Conservation (phyloP, 1,140 invertebrate species). For the Drosophila elegans region DNA sequence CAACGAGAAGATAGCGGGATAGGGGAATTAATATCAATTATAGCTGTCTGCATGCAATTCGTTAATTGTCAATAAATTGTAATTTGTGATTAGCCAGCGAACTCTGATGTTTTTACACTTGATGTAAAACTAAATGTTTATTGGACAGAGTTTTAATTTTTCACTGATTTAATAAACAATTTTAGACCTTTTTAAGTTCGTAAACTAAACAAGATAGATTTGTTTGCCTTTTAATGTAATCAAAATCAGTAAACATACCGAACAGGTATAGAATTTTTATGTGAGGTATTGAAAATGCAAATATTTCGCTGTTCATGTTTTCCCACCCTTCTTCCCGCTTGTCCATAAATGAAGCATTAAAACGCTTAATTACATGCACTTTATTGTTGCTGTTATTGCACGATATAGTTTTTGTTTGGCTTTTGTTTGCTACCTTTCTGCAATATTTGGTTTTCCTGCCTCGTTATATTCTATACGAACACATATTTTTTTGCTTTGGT, state of each 20-base stretch:
- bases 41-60: constrained; percentile 23
- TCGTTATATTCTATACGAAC: constrained; percentile 7
- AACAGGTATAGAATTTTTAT: not conserved
- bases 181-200: too few species aligned
- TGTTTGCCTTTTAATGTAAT: not conserved
- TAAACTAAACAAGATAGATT: not conserved
- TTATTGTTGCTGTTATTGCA: constrained; percentile 25
- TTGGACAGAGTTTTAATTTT: too few species aligned
- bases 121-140: too few species aligned
- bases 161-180: too few species aligned
- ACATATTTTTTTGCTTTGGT: constrained; percentile 31
- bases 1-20: constrained; percentile 37
- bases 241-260: not conserved
- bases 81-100: constrained; percentile 10
- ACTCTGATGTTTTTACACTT: not conserved
- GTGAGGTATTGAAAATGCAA: constrained; percentile 14
- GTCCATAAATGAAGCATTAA: constrained; percentile 38
- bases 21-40: constrained; percentile 50
- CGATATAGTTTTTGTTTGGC: constrained; percentile 43
- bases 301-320: constrained; percentile 7
- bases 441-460: constrained; percentile 34
- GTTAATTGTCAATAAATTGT: constrained; percentile 51
- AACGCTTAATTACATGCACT: constrained; percentile 47
- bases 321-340: not conserved
- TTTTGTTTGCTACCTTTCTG: constrained; percentile 24